phyloP scores from a whole-genome alignment of 2,888 invertebrate species.

The Tipula confusa region DNA sequence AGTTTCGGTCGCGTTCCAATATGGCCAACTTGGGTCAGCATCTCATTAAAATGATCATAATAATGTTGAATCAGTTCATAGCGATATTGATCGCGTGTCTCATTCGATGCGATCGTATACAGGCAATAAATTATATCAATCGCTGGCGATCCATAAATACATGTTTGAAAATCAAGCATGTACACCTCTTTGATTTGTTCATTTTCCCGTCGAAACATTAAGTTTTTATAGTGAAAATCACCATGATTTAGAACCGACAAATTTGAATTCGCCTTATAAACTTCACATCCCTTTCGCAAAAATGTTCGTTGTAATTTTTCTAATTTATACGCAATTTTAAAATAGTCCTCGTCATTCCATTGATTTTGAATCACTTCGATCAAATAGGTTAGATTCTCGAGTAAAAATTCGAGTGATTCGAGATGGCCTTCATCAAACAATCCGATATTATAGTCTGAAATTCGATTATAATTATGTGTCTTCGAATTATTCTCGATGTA shows the following conservation, averaged over 20 bases:
- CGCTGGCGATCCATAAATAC: conserved; percentile 33
- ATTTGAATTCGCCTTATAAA: conserved; percentile 32
- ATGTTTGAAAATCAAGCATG: conserved; percentile 33
- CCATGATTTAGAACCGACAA: conserved; percentile 49
- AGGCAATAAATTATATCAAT: conserved; percentile 34
- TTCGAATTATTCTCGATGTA: conserved; percentile 50
- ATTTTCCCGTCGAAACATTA: conserved; percentile 44
- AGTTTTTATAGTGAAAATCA: conserved; percentile 48
- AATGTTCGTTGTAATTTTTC: conserved; percentile 29
- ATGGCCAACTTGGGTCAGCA: conserved; percentile 30
- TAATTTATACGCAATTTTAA: conserved; percentile 29
- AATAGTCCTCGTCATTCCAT: conserved; percentile 28
- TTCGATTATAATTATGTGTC: neutral
- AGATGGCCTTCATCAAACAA: conserved; percentile 32
- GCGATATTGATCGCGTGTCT: conserved; percentile 29
- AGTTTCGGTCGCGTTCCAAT: conserved; percentile 31
- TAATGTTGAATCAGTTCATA: conserved; percentile 32
- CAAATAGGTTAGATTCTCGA: conserved; percentile 33
- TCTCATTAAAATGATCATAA: conserved; percentile 28
- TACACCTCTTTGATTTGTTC: neutral
- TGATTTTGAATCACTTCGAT: conserved; percentile 32
- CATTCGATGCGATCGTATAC: conserved; percentile 33
- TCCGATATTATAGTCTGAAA: conserved; percentile 30
- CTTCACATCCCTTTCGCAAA: conserved; percentile 31
- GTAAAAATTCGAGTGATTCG: conserved; percentile 32